Percentiles rank a stretch among this genome's conserved stretches.
These are phyloP conservation scores for Agrilus planipennis DNA, from an alignment of 1,140 invertebrate species.

Conservation along the genomic window DNA sequence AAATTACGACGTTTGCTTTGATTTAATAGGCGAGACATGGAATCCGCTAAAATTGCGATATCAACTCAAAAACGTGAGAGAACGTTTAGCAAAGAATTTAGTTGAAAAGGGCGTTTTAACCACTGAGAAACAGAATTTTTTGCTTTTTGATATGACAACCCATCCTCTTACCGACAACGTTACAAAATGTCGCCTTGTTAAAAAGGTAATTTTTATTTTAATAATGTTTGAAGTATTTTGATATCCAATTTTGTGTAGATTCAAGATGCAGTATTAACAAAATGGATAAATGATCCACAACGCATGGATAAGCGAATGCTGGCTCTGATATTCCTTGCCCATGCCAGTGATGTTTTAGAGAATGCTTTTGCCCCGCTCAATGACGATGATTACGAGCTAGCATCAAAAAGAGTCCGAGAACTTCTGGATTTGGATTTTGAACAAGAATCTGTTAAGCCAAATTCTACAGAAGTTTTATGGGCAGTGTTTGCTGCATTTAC, in stretches of 20 bases:
- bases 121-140: conserved; percentile 99
- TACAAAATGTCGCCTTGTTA: conserved; percentile 93
- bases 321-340: conserved; percentile 87
- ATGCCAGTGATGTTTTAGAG: conserved; percentile 96
- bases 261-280: conserved; percentile 90
- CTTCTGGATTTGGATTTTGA: conserved; percentile 95
- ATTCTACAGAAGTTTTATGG: conserved; percentile 91
- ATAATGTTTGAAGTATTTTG: too few relatives aligned
- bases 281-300: conserved; percentile 96
- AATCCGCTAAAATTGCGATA: conserved; percentile 97
- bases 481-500: conserved; percentile 96
- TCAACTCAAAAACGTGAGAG: conserved; percentile 96
- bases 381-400: conserved; percentile 97
- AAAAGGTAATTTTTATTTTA: conserved; percentile 87
- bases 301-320: conserved; percentile 92
- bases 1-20: conserved; percentile 13
- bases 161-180: conserved; percentile 94
- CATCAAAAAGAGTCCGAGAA: conserved; percentile 91
- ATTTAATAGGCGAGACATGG: conserved; percentile 90
- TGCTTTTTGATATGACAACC: conserved; percentile 99
- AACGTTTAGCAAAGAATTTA: conserved; percentile 97
- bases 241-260: conserved; percentile 45
- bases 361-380: conserved; percentile 99
- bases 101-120: conserved; percentile 99
- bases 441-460: conserved; percentile 75